A percentile compares a stretch with the other conserved stretches of the same genome.
phyloP scores from a whole-genome alignment of 1,140 invertebrate genomes.

The Dreissena rostriformis region DNA sequence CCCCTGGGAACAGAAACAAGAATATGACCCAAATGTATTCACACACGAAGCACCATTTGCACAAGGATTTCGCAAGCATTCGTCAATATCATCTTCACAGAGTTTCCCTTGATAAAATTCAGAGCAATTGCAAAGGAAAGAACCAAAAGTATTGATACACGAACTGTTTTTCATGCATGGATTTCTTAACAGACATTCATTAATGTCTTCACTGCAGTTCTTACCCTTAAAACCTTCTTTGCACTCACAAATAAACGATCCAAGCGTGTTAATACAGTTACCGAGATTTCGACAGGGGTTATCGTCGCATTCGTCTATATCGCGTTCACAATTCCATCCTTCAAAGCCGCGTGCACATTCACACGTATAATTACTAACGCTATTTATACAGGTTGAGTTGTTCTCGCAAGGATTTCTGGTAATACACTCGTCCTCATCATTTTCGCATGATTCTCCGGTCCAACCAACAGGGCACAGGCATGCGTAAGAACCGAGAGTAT shows the following conservation, averaged over 20 bases:
- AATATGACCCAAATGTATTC: conserved; percentile 85
- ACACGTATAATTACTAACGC: conserved; percentile 82
- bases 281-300: conserved; percentile 40
- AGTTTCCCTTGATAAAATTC: conserved; percentile 11
- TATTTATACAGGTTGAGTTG: conserved; percentile 44
- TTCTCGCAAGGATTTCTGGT: conserved; percentile 17
- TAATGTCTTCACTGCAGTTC: conserved; percentile 94
- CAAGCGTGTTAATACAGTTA: conserved; percentile 26
- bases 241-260: conserved; percentile 33
- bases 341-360: conserved; percentile 88
- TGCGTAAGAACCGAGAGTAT: conserved; percentile 14
- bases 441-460: conserved; percentile 29
- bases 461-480: conserved; percentile 46
- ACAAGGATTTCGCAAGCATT: conserved; percentile 92
- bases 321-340: conserved; percentile 93
- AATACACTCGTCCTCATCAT: conserved; percentile 47
- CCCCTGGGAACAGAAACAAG: conserved; percentile 87
- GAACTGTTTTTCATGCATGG: conserved; percentile 63
- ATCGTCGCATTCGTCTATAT: conserved; percentile 59
- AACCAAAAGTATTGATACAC: conserved; percentile 82
- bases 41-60: conserved; percentile 94
- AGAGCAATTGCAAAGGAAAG: conserved; percentile 74
- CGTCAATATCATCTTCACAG: conserved; percentile 91
- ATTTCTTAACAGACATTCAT: conserved; percentile 30
- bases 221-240: conserved; percentile 85